Evolutionary conservation across 2,113 vertebrate species (phyloP).

Genomic region (Geococcyx californianus): DNA sequence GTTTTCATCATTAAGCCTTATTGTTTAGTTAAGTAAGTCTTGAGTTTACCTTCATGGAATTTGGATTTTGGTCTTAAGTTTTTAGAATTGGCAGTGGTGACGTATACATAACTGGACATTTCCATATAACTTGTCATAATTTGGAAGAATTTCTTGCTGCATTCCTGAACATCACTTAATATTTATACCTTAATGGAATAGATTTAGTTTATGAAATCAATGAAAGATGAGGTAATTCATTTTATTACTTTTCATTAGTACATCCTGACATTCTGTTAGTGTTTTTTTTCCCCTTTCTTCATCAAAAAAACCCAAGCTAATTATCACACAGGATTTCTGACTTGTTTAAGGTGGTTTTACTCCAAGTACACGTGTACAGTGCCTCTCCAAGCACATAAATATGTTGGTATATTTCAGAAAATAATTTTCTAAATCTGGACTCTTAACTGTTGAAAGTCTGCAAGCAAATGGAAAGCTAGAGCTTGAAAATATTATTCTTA

Average conservation of each 20-base stretch:
- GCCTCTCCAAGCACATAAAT: not conserved
- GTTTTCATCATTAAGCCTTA: not conserved
- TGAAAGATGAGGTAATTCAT: not conserved
- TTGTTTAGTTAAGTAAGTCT: not conserved
- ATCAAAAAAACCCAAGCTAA: not conserved
- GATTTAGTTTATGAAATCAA: not conserved
- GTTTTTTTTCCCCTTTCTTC: not conserved
- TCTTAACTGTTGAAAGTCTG: not conserved
- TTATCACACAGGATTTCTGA: not conserved
- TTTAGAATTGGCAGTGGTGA: not conserved
- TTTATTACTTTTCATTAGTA: not conserved
- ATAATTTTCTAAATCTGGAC: not conserved
- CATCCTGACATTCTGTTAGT: not conserved
- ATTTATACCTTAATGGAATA: not conserved
- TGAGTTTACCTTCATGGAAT: not conserved
- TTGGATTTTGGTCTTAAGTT: not conserved
- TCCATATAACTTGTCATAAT: not conserved
- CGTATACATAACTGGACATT: not conserved
- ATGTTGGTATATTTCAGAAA: not conserved
- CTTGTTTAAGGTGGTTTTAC: not conserved
- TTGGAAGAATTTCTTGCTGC: not conserved
- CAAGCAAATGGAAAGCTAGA: not conserved
- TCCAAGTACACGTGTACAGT: not conserved
- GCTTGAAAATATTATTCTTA: not conserved
- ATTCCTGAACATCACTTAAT: not conserved